phyloP scores from a whole-genome alignment of 2,113 vertebrate species.

The Crotalus tigris region DNA sequence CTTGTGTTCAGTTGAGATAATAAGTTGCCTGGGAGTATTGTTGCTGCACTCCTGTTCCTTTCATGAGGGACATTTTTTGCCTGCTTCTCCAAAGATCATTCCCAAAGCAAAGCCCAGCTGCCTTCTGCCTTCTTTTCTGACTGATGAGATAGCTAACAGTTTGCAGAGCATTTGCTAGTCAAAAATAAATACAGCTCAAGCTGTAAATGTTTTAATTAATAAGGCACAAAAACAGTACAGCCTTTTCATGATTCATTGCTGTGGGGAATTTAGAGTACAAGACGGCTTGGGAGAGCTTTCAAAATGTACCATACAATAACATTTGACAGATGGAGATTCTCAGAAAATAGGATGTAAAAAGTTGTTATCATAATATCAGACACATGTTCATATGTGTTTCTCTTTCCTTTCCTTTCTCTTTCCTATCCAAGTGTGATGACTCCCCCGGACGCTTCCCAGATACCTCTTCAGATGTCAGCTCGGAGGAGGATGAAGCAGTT shows the following conservation, averaged over 20 bases:
- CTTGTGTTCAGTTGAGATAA: neutral
- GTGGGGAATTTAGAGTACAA: constrained; percentile 15
- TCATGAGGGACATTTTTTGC: neutral
- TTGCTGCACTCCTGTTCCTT: neutral
- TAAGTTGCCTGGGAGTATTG: neutral
- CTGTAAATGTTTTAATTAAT: constrained; percentile 23
- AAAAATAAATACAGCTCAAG: constrained; percentile 34
- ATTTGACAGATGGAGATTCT: constrained; percentile 46
- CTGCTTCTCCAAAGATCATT: neutral
- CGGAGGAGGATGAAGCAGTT: neutral
- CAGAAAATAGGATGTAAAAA: neutral
- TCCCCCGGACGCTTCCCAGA: neutral
- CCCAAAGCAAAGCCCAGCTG: neutral
- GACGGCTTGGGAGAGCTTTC: constrained; percentile 23
- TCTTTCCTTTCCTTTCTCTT: neutral
- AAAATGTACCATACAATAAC: constrained; percentile 21
- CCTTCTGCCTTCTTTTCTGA: constrained; percentile 28
- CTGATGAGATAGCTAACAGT: constrained; percentile 26
- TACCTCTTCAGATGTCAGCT: neutral
- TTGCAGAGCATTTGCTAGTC: constrained; percentile 24
- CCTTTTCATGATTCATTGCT: constrained; percentile 29
- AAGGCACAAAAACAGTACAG: constrained; percentile 17
- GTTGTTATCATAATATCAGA: constrained; percentile 37
- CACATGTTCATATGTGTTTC: constrained; percentile 28
- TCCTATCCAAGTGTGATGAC: neutral